A percentile compares a stretch with the other conserved stretches of the same genome.
Conservation (phyloP, 2,888 invertebrate genomes). For the Erannis defoliaria region DNA sequence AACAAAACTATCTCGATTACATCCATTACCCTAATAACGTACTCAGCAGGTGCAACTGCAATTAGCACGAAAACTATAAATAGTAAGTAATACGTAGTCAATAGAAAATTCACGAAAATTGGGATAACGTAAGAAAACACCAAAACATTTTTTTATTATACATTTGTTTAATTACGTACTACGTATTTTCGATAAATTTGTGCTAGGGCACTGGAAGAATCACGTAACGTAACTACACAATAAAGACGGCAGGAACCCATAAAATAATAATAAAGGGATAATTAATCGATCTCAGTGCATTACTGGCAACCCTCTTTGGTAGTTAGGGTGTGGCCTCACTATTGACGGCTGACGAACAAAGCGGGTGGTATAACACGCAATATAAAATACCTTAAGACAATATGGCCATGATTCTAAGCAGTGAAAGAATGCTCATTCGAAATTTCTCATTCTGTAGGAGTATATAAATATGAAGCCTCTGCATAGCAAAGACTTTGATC, state of each 20-base stretch:
- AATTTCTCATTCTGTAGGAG: not conserved
- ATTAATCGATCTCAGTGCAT: slow-evolving; percentile 84
- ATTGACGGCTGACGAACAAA: slow-evolving; percentile 26
- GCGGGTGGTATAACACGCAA: slow-evolving; percentile 17
- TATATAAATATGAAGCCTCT: not conserved
- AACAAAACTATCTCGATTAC: too few relatives aligned
- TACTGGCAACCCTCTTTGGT: slow-evolving; percentile 67
- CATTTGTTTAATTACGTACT: too few relatives aligned
- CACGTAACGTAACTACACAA: slow-evolving; percentile 33
- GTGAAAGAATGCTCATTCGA: not conserved
- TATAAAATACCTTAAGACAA: slow-evolving; percentile 42
- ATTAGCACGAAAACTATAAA: too few relatives aligned
- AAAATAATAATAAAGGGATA: slow-evolving; percentile 85
- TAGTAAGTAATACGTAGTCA: too few relatives aligned
- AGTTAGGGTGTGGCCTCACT: slow-evolving; percentile 57
- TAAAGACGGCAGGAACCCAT: slow-evolving; percentile 60
- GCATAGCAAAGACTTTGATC: too few relatives aligned
- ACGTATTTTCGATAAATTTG: too few relatives aligned
- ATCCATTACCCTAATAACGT: too few relatives aligned
- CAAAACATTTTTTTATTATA: too few relatives aligned
- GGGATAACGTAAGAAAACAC: too few relatives aligned
- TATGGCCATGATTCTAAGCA: not conserved
- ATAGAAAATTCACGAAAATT: too few relatives aligned
- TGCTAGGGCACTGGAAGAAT: slow-evolving; percentile 29
- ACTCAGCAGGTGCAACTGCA: not conserved